Percentiles rank a stretch among this genome's conserved stretches.
These are phyloP conservation scores for Taxidea taxus DNA, from an alignment of 2,113 vertebrate genomes.

Conservation along the genomic window DNA sequence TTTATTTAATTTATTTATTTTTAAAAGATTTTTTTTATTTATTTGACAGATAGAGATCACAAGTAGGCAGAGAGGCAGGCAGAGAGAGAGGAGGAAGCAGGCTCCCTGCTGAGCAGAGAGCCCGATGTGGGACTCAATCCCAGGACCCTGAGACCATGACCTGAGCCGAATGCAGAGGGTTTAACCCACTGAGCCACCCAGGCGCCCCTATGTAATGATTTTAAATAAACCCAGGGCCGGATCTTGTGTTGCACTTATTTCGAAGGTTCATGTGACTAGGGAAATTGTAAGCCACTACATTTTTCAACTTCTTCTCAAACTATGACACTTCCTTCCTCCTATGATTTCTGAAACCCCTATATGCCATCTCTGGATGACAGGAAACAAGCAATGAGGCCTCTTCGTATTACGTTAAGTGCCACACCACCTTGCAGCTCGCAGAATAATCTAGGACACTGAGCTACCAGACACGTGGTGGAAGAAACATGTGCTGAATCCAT, in stretches of 20 bases:
- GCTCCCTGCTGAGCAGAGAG: too few species aligned
- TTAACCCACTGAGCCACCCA: too few species aligned
- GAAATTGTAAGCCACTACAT: neutral
- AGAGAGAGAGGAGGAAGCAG: too few species aligned
- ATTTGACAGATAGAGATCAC: too few species aligned
- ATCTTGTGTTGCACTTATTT: neutral
- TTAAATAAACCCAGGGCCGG: neutral
- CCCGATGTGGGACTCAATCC: rapidly evolving
- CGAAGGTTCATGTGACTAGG: neutral
- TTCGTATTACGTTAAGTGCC: neutral
- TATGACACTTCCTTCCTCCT: neutral
- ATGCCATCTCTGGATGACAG: neutral
- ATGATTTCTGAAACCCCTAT: neutral
- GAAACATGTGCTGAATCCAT: neutral
- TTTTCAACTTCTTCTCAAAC: slow-evolving; percentile 6
- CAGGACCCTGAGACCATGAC: too few species aligned
- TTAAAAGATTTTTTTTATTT: too few species aligned
- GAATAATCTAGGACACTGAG: neutral
- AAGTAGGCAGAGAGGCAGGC: too few species aligned
- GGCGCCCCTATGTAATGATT: neutral
- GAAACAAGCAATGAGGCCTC: neutral
- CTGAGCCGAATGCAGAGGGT: too few species aligned
- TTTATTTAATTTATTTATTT: neutral
- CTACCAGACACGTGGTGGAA: rapidly evolving
- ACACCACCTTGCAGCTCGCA: neutral